Percentiles rank a stretch among this genome's conserved stretches.
Evolutionary conservation across 30 jellyfish, hydroid and myxozoan species (phyloP).

Genomic region (Phacellophora camtschatica): DNA sequence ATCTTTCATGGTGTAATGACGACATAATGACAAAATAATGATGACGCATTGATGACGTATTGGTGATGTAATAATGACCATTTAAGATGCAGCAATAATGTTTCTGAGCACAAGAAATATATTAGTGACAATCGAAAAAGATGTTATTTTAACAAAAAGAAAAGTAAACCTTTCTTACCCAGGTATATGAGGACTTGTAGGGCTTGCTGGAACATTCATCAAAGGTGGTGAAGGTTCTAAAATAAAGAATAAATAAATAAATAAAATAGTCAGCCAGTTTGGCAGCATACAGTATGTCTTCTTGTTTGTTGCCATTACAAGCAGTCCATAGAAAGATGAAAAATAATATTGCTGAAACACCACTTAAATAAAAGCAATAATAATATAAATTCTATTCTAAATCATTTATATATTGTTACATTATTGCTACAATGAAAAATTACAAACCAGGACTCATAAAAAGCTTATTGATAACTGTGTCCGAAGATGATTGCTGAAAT

Average conservation of each 20-base stretch:
- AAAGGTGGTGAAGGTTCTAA: constrained; percentile 19
- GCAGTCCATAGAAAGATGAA: too few species aligned
- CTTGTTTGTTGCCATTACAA: too few species aligned
- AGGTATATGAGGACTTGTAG: constrained; percentile 49
- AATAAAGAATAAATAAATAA: background rate
- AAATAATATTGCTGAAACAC: too few species aligned
- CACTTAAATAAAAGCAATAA: too few species aligned
- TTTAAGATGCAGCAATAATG: background rate
- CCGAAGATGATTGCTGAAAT: background rate
- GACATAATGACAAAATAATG: background rate
- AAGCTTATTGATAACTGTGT: background rate
- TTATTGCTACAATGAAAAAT: background rate
- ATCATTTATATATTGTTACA: too few species aligned
- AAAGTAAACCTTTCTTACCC: constrained; percentile 45
- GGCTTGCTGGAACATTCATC: constrained; percentile 41
- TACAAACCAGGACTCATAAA: background rate
- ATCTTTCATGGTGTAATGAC: background rate
- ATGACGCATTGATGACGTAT: too few species aligned
- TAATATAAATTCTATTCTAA: too few species aligned
- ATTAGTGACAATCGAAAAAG: background rate
- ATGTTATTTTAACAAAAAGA: background rate
- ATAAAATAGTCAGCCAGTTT: too few species aligned
- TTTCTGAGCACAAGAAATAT: background rate
- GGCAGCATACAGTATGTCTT: too few species aligned
- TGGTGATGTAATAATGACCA: too few species aligned